phyloP scores from a whole-genome alignment of 2,113 vertebrate species.

The Galbula dea region DNA sequence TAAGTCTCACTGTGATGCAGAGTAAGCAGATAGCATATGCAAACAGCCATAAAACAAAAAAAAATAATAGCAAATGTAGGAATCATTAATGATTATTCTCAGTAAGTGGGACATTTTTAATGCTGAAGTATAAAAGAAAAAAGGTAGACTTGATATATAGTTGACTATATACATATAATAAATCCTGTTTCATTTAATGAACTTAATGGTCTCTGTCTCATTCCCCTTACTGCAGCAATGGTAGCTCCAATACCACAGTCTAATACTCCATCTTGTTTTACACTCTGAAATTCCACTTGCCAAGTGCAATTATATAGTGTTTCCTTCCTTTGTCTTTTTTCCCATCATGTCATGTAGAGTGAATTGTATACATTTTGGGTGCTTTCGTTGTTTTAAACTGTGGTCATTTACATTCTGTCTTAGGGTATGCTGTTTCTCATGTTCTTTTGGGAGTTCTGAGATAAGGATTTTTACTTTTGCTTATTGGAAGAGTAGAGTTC shows the following conservation, averaged over 20 bases:
- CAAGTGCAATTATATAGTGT: background rate
- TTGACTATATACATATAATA: background rate
- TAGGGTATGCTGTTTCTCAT: background rate
- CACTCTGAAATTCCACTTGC: background rate
- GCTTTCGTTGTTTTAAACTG: background rate
- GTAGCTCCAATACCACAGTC: background rate
- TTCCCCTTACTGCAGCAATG: background rate
- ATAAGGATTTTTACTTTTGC: background rate
- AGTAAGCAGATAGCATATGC: background rate
- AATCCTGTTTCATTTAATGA: slow-evolving; percentile 1
- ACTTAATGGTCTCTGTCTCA: background rate
- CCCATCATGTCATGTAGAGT: background rate
- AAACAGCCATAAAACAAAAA: background rate
- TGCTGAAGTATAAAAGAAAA: background rate
- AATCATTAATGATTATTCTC: background rate
- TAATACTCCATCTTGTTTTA: background rate
- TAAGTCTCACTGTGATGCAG: background rate
- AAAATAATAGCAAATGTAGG: background rate
- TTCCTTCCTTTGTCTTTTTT: background rate
- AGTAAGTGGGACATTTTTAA: background rate
- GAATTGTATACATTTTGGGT: background rate
- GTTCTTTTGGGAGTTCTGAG: background rate
- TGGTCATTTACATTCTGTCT: background rate
- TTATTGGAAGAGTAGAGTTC: background rate
- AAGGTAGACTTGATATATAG: background rate